phyloP scores from a whole-genome alignment of 2,113 vertebrate genomes.

The Canis aureus region DNA sequence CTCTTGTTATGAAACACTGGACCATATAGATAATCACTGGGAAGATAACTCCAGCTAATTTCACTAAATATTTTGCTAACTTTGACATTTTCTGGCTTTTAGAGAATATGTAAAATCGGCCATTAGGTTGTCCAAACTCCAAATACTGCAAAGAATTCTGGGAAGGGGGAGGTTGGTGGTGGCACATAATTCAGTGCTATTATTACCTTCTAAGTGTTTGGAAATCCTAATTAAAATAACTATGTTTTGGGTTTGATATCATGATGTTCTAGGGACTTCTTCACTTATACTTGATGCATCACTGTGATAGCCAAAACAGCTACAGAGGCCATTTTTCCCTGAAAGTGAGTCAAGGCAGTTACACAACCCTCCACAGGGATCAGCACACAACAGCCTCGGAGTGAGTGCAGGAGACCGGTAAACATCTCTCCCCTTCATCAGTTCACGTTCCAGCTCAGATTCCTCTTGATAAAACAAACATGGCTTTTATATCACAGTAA shows the following conservation, averaged over 20 bases:
- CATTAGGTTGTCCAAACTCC: conserved; percentile 5
- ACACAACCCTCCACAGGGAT: conserved; percentile 76
- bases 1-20: background rate
- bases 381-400: conserved; percentile 42
- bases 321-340: conserved; percentile 56
- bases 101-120: background rate
- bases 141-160: background rate
- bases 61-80: background rate
- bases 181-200: background rate
- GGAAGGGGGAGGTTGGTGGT: background rate
- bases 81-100: background rate
- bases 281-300: background rate
- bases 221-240: background rate
- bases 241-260: background rate
- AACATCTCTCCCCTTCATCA: conserved; percentile 80
- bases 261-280: background rate
- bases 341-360: conserved; percentile 81
- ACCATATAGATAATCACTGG: background rate
- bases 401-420: conserved; percentile 31
- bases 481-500: conserved; percentile 69
- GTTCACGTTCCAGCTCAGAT: conserved; percentile 73
- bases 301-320: conserved; percentile 40
- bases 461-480: conserved; percentile 76
- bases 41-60: background rate
- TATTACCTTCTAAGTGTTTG: background rate